These are phyloP conservation scores for Connochaetes taurinus DNA, from an alignment of 2,113 vertebrate genomes.

Conservation along the genomic window DNA sequence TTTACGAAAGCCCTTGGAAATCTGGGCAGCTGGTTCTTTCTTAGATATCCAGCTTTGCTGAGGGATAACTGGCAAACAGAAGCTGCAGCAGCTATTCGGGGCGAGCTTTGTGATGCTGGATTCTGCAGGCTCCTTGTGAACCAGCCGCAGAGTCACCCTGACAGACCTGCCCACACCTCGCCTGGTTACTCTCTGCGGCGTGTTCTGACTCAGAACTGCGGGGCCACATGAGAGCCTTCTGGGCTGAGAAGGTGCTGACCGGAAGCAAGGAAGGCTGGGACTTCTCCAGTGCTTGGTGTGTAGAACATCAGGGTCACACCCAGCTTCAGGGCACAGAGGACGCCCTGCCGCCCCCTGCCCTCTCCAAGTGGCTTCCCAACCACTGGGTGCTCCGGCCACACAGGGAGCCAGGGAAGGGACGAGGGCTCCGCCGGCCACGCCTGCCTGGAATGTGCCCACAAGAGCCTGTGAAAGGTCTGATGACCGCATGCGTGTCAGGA, in stretches of 20 bases:
- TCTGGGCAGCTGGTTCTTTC: neutral
- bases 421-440: accelerated
- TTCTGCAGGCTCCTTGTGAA: no score
- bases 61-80: neutral
- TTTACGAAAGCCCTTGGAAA: neutral
- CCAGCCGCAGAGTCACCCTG: neutral
- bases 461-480: neutral
- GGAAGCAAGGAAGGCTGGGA: neutral
- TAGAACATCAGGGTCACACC: neutral
- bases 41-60: neutral
- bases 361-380: neutral
- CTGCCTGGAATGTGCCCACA: accelerated
- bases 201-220: neutral
- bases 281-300: neutral
- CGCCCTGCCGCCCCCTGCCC: neutral
- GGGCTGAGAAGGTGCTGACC: neutral
- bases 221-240: neutral
- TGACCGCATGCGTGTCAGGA: accelerated
- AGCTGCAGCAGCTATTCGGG: accelerated
- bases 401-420: no score
- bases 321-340: neutral
- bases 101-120: accelerated
- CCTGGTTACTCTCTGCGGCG: accelerated
- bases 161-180: accelerated
- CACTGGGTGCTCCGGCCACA: neutral